Base-by-base conservation (phyloP, 2,113 vertebrate genomes). In the Vanacampus margaritifer region DNA sequence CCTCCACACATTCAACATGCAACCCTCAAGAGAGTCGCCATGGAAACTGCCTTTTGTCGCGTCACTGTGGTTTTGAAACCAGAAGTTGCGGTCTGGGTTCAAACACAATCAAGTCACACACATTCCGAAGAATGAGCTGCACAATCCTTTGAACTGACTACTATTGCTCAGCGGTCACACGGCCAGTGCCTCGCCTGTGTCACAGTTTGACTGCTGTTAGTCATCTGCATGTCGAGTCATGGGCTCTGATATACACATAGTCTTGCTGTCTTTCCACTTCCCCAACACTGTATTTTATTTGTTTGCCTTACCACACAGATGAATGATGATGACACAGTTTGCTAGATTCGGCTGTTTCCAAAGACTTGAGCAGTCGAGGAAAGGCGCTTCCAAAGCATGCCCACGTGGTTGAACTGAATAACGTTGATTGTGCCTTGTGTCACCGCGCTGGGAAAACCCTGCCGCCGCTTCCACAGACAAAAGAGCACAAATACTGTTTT, bases 51-150 rank as follows among this genome's bases (percentile, higher is more conserved):
- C 64, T 17, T 54, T 58, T 72, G 72, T 77, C 45, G 64, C 69
- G 73, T 85, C 80, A 80, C 35, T 74, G 87, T 80, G 80, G 80
- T 84, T 73, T 64, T 46, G 24, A 23, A 73, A 73, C 35, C 23
- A 83, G 69, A 81, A 79, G 68, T 75, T 78, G 76, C 3, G 72
- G 79, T 78, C 41, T 65, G 69, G 75, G 75, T 74, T 36, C 36
- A 61, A 26, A 39, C 53, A 54, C 48, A 59, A 16, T 59, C 48
- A 37, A 24, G 48, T 17, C 56, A 61, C 45, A 65, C 65, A 68
- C 62, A 67, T 57, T 63, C 17, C 16, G 14, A 3, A 54, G 12
- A 16, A 23, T 11, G 35, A 67, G 43, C 13, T 36, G 24, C 54
- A 62, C 64, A 69, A 51, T 66, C 24, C 28, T 57, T 71, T 73